phyloP scores from a whole-genome alignment of 2,888 invertebrate genomes.

The Rhyacophila evoluta region DNA sequence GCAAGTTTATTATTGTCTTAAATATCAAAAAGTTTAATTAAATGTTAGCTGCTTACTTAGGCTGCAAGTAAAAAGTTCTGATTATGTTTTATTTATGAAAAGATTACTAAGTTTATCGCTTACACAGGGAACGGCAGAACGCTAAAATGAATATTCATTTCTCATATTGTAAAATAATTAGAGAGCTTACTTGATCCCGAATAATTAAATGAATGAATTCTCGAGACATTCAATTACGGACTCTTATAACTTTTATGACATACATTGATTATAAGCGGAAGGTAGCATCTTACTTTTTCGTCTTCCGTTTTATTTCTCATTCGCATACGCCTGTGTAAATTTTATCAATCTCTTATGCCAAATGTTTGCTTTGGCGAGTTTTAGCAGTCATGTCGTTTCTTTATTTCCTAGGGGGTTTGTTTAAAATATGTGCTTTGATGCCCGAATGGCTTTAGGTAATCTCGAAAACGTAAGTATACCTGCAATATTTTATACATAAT shows the following conservation, averaged over 20 bases:
- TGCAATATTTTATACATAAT: not conserved
- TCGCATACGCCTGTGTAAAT: constrained; percentile 10
- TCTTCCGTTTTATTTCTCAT: not conserved
- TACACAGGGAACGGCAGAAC: too few relatives aligned
- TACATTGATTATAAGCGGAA: not conserved
- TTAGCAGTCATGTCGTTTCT: constrained; percentile 37
- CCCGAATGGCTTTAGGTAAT: constrained; percentile 27
- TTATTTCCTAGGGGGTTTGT: constrained; percentile 37
- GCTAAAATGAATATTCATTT: too few relatives aligned
- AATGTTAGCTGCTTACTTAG: too few relatives aligned
- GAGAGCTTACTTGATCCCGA: too few relatives aligned
- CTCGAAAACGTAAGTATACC: not conserved
- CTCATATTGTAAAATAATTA: too few relatives aligned
- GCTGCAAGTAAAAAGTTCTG: too few relatives aligned
- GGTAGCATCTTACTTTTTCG: not conserved
- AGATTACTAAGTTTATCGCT: too few relatives aligned
- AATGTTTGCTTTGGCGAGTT: constrained; percentile 35
- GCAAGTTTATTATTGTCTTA: too few relatives aligned
- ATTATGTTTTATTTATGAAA: too few relatives aligned
- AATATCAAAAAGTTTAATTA: too few relatives aligned
- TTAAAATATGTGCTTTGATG: constrained; percentile 36
- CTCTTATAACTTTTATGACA: not conserved
- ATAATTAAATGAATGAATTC: too few relatives aligned
- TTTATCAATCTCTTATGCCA: constrained; percentile 32
- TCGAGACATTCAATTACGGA: too few relatives aligned